Evolutionary conservation across 2,888 invertebrate species (phyloP), one percentile per base, ranked within the genome.

Genomic region (Drosophila yooni): DNA sequence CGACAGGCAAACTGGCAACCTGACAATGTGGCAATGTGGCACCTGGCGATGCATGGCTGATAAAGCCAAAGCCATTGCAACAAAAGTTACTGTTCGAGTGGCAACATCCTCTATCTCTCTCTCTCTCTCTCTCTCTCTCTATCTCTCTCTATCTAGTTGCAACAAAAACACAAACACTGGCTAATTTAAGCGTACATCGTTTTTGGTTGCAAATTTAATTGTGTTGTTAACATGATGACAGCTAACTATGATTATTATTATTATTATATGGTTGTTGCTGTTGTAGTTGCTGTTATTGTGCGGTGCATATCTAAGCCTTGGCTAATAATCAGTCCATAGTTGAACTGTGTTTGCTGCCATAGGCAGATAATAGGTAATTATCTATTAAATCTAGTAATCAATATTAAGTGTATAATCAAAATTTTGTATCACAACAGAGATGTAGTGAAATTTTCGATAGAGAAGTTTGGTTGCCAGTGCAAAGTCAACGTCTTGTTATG

Each of bases 171-270:
- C 58, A 66, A 65, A 52, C 31, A 63, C 52, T 59, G 64, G 68
- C 82, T 87, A 85, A 85, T 89, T 85, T 82, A 88, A 85, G 85
- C 82, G 88, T 88, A 76, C 78, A 88, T 84, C 74, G 86, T 74
- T 82, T 89, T 88, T 73, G 88, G 80, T 68, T 85, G 83, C 75
- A 79, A 79, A 75, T 70, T 79, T 82, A 88, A 86, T 89, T 88
- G 89, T 87, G 82, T 65, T 84, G 65, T 59, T 70, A 63, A 43
- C 60, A 56, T 60, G 66, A 65, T 70, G 74, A 61, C 59, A 62
- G 58, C 51, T 75, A 31, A 54, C 60, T 73, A 64, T 60, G 66
- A 40, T 52, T 70, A 38, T 21, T 40, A 46, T 38, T 66, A 6
- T 43, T 21, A 43, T 43, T 46, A 13, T 46, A 7, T 46, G 13